These are phyloP conservation scores for Suillia variegata DNA, from an alignment of 2,888 invertebrate genomes.

Conservation along the genomic window DNA sequence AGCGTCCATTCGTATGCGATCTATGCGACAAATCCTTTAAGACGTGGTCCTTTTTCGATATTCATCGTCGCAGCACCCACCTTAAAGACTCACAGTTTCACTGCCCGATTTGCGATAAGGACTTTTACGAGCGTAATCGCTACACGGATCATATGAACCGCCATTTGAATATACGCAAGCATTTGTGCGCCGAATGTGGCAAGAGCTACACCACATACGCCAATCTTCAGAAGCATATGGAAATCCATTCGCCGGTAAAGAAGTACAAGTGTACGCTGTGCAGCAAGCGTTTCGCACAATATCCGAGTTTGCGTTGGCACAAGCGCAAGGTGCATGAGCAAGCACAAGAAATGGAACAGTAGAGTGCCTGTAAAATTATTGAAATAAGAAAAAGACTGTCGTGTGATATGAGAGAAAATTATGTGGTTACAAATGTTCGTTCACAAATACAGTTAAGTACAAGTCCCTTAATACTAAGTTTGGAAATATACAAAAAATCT, in stretches of 20 bases:
- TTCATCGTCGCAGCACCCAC: conserved; percentile 48
- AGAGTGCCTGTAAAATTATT: too few relatives aligned
- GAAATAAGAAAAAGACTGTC: too few relatives aligned
- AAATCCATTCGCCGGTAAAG: conserved; percentile 46
- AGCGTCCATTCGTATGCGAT: conserved; percentile 50
- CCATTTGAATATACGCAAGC: conserved; percentile 51
- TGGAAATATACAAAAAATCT: too few relatives aligned
- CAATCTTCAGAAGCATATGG: conserved; percentile 50
- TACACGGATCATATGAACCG: conserved; percentile 54
- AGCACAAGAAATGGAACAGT: not conserved
- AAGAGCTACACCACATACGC: conserved; percentile 49
- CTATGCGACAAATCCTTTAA: conserved; percentile 52
- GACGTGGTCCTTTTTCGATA: conserved; percentile 54
- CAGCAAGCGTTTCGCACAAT: conserved; percentile 47
- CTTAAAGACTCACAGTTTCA: conserved; percentile 50
- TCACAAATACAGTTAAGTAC: too few relatives aligned
- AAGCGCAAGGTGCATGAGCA: conserved; percentile 13
- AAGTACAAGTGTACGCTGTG: conserved; percentile 50
- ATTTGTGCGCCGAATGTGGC: conserved; percentile 48
- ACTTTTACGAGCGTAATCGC: conserved; percentile 53
- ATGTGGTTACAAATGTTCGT: too few relatives aligned
- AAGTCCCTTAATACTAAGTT: too few relatives aligned
- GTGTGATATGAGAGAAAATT: too few relatives aligned
- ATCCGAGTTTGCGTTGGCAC: conserved; percentile 50
- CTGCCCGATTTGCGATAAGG: conserved; percentile 51